These are phyloP conservation scores for Astropecten irregularis DNA, from an alignment of 53 echinoderm and acorn worm species.

Conservation along the genomic window DNA sequence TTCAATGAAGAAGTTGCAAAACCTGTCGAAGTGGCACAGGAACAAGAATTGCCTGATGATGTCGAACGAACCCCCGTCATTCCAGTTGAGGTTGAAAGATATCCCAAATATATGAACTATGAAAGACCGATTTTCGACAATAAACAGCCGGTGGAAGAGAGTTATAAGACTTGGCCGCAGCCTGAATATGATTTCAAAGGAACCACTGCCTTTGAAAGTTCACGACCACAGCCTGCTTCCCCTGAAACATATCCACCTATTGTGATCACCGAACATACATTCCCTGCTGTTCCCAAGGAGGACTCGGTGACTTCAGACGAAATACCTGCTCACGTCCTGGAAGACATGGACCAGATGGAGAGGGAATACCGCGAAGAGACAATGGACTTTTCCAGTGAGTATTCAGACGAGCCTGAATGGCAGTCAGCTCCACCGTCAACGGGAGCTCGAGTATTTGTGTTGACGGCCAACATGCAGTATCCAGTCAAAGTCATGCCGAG, in stretches of 20 bases:
- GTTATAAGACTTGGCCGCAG: not conserved
- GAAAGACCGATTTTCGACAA: not conserved
- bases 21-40: not conserved
- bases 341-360: not conserved
- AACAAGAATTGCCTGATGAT: not conserved
- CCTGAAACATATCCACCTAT: not conserved
- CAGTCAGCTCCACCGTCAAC: slow-evolving; percentile 30
- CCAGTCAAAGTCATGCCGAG: slow-evolving; percentile 2
- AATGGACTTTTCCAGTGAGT: slow-evolving; percentile 13
- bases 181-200: not conserved
- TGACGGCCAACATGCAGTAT: slow-evolving; percentile 8
- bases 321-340: not conserved
- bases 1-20: not conserved
- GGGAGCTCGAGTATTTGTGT: slow-evolving; percentile 36
- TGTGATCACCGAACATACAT: not conserved
- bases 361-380: not conserved
- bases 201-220: not conserved
- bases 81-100: not conserved
- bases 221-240: not conserved
- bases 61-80: not conserved
- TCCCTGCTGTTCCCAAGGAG: not conserved
- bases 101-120: slow-evolving; percentile 14
- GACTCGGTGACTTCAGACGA: not conserved
- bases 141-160: not conserved
- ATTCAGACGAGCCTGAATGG: slow-evolving; percentile 45